These are phyloP conservation scores for Damaliscus lunatus DNA, from an alignment of 2,113 vertebrate genomes.

Conservation along the genomic window DNA sequence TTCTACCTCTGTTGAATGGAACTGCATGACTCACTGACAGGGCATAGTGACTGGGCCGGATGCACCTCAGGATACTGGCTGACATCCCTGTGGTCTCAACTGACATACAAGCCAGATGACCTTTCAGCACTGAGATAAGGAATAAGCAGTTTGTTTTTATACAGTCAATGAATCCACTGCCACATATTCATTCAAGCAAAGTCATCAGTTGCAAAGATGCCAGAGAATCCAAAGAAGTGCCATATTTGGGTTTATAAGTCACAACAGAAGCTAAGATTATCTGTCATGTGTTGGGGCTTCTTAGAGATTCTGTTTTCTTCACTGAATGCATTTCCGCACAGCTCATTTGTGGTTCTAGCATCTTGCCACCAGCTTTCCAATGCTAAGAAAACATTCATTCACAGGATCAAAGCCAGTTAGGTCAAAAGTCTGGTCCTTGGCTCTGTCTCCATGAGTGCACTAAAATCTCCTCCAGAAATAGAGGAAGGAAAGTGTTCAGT, in stretches of 20 bases:
- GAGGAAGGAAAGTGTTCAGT: background rate
- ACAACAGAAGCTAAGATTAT: background rate
- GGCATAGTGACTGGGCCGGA: constrained; percentile 55
- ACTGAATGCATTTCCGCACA: background rate
- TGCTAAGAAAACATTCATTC: background rate
- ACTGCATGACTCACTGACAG: constrained; percentile 51
- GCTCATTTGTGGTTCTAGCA: background rate
- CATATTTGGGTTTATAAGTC: background rate
- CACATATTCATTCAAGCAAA: background rate
- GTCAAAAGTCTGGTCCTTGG: background rate
- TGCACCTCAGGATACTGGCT: constrained; percentile 41
- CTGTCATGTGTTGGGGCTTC: background rate
- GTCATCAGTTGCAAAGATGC: background rate
- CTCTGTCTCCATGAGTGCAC: background rate
- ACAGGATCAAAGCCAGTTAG: background rate
- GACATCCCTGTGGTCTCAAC: constrained; percentile 15
- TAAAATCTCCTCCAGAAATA: background rate
- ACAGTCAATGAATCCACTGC: background rate
- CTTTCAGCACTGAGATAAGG: background rate
- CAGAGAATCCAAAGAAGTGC: background rate
- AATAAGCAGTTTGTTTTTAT: background rate
- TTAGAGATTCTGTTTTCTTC: background rate
- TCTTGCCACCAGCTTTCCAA: background rate
- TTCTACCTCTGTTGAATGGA: constrained; percentile 53
- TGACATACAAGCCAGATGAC: background rate